Conservation (phyloP, 2,888 invertebrate genomes). For the Sphaerophoria rueppellii region DNA sequence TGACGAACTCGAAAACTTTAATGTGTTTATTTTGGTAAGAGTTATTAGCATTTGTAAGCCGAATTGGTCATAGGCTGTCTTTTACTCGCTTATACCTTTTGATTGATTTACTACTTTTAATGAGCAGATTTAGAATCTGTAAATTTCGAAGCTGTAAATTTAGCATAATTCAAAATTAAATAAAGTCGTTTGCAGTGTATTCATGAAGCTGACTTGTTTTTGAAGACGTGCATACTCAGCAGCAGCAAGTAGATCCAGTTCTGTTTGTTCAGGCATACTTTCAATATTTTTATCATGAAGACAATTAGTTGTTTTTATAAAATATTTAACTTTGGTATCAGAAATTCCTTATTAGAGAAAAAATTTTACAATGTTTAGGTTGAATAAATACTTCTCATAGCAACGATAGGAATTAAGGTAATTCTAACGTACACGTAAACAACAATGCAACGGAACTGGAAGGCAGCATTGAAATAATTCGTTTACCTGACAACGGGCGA, state of each 20-base stretch:
- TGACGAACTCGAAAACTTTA: no score
- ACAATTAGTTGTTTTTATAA: background rate
- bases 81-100: no score
- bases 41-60: no score
- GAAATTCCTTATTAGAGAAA: no score
- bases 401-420: background rate
- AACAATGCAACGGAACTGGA: no score
- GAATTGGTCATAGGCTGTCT: no score
- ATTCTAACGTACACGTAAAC: no score
- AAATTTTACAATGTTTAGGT: background rate
- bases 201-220: conserved; percentile 84
- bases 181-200: background rate
- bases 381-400: background rate
- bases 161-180: background rate
- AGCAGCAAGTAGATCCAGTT: conserved; percentile 90
- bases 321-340: background rate
- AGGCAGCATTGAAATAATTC: no score
- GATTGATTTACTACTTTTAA: no score
- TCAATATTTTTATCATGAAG: background rate
- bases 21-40: no score
- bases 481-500: no score
- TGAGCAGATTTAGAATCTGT: no score
- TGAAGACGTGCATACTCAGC: conserved; percentile 89
- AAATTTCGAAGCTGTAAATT: conserved; percentile 77
- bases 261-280: conserved; percentile 85